Percentiles rank a stretch among this genome's conserved stretches.
phyloP scores from a whole-genome alignment of 2,888 invertebrate species.

The Acleris holmiana region DNA sequence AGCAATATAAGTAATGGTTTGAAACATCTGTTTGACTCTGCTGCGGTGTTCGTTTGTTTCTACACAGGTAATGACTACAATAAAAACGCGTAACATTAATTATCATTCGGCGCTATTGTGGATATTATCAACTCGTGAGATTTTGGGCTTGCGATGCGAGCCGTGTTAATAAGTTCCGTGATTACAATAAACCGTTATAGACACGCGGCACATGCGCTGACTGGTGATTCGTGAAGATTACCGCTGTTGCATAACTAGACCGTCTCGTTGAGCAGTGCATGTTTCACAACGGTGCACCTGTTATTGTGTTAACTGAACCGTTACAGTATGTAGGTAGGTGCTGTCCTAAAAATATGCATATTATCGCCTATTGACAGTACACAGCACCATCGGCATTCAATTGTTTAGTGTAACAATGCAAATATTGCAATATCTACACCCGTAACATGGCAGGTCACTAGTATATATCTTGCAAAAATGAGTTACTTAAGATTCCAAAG shows the following conservation, averaged over 20 bases:
- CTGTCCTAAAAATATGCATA: constrained; percentile 32
- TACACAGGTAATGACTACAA: constrained; percentile 9
- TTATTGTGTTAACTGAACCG: constrained; percentile 65
- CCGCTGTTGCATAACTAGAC: constrained; percentile 69
- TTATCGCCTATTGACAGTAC: constrained; percentile 23
- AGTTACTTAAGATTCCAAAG: too few species aligned
- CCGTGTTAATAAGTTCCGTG: constrained; percentile 63
- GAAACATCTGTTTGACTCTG: too few species aligned
- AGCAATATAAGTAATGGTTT: too few species aligned
- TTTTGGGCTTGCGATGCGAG: constrained; percentile 23
- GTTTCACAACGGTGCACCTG: constrained; percentile 73
- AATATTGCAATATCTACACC: background rate
- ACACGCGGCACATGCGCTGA: constrained; percentile 66
- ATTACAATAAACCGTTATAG: constrained; percentile 74
- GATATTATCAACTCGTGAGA: constrained; percentile 34
- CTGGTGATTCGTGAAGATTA: constrained; percentile 69
- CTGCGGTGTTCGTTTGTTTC: background rate
- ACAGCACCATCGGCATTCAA: constrained; percentile 18
- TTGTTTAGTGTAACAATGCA: constrained; percentile 19
- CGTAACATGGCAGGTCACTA: too few species aligned
- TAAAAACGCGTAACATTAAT: constrained; percentile 24
- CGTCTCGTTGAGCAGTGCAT: constrained; percentile 63
- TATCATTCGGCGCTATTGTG: constrained; percentile 32
- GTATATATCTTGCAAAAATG: too few species aligned
- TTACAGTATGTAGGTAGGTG: constrained; percentile 49